Conservation (phyloP, 1,140 invertebrate genomes). For the Drosophila ohnishii region DNA sequence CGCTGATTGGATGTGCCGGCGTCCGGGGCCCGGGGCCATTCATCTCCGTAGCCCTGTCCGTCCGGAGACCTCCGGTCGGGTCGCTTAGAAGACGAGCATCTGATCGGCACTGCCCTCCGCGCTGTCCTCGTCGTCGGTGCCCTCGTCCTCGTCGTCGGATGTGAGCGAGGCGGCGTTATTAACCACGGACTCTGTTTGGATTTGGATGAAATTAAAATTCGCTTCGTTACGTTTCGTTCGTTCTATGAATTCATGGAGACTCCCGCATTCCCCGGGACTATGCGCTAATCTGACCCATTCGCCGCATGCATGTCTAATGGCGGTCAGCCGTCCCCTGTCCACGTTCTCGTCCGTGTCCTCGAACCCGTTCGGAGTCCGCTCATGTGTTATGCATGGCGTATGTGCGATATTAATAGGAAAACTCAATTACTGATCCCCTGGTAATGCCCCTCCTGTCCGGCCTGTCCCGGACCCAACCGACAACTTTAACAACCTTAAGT, state of each 20-base stretch:
- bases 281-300: constrained; percentile 18
- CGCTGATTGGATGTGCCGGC: constrained; percentile 65
- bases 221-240: constrained; percentile 10
- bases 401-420: constrained; percentile 58
- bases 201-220: constrained; percentile 62
- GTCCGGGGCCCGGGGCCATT: constrained; percentile 40
- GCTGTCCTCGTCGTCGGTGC: constrained; percentile 87
- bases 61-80: constrained; percentile 7
- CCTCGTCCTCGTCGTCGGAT: constrained; percentile 88
- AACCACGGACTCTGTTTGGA: constrained; percentile 85
- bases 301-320: constrained; percentile 13
- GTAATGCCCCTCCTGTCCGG: background rate
- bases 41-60: constrained; percentile 15
- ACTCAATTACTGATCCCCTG: constrained; percentile 51
- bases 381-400: constrained; percentile 54
- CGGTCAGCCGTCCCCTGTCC: constrained; percentile 6
- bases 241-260: constrained; percentile 3
- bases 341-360: background rate
- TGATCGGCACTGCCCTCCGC: constrained; percentile 91
- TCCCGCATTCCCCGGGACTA: background rate
- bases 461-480: constrained; percentile 5
- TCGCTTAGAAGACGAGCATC: constrained; percentile 89
- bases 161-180: constrained; percentile 85
- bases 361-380: constrained; percentile 4
- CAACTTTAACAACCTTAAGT: constrained; percentile 50